phyloP scores from a whole-genome alignment of 2,888 invertebrate species.

The Steinernema hermaphroditum region DNA sequence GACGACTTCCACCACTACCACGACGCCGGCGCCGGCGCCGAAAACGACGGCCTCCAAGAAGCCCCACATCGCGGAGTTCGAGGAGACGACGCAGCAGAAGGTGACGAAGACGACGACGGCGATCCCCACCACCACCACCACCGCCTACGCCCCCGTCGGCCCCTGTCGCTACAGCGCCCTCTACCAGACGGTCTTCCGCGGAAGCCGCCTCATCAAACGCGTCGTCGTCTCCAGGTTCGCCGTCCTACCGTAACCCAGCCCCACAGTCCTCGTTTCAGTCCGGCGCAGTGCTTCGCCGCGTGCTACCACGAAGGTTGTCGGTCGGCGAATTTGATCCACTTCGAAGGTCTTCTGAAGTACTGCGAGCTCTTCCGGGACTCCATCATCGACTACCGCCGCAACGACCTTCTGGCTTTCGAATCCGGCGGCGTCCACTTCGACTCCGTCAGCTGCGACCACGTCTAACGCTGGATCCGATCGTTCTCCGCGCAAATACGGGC shows the following conservation, averaged over 20 bases:
- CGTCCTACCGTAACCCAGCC: neutral
- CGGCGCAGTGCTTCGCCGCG: constrained; percentile 60
- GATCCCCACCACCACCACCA: constrained; percentile 13
- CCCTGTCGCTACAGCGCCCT: constrained; percentile 62
- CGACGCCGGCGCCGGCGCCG: constrained; percentile 25
- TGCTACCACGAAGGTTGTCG: constrained; percentile 60
- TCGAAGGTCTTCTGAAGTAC: constrained; percentile 43
- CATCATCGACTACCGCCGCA: constrained; percentile 61
- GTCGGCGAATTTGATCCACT: constrained; percentile 62
- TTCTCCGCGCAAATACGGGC: constrained; percentile 10
- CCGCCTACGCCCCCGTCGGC: constrained; percentile 57
- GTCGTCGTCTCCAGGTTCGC: constrained; percentile 45
- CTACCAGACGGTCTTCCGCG: constrained; percentile 62
- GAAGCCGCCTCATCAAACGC: constrained; percentile 48
- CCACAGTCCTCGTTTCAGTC: constrained; percentile 41
- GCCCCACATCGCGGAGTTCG: constrained; percentile 23
- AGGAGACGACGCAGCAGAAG: constrained; percentile 10
- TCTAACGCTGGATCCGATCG: neutral
- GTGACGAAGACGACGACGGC: constrained; percentile 9
- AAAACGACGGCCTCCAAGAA: constrained; percentile 33
- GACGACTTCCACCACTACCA: constrained; percentile 19
- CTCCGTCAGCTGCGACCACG: constrained; percentile 59
- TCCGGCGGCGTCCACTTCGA: constrained; percentile 63
- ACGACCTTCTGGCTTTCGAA: constrained; percentile 61
- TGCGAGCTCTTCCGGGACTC: constrained; percentile 62